Percentiles rank a stretch among this genome's conserved stretches.
These are phyloP conservation scores for Protobothrops mucrosquamatus DNA, from an alignment of 2,113 vertebrate species.

Conservation along the genomic window DNA sequence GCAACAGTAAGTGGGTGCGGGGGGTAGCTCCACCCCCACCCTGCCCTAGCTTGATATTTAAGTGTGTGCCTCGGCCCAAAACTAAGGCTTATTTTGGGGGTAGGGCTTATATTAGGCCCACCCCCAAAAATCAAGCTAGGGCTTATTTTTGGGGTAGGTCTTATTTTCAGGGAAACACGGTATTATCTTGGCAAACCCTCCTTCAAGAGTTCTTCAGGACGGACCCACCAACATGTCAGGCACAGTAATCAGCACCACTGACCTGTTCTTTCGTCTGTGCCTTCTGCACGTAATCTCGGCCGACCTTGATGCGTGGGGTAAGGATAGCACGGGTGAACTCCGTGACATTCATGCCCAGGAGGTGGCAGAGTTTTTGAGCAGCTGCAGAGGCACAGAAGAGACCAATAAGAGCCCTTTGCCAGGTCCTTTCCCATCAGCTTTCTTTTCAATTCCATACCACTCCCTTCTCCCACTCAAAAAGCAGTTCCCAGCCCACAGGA, in stretches of 20 bases:
- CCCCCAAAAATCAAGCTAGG: too few relatives aligned
- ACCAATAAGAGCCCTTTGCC: too few relatives aligned
- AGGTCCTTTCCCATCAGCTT: background rate
- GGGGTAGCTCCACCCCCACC: too few relatives aligned
- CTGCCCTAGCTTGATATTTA: too few relatives aligned
- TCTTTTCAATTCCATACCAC: background rate
- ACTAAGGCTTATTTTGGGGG: too few relatives aligned
- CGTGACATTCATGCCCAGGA: conserved; percentile 85
- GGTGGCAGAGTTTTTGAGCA: conserved; percentile 88
- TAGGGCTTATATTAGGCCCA: too few relatives aligned
- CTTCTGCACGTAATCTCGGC: conserved; percentile 89
- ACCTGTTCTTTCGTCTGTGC: conserved; percentile 79
- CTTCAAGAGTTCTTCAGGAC: background rate
- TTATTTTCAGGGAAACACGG: too few relatives aligned
- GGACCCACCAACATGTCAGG: too few relatives aligned
- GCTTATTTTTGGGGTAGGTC: too few relatives aligned
- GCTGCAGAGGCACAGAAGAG: conserved; percentile 49
- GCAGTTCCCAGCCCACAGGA: background rate
- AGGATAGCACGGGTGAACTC: conserved; percentile 89
- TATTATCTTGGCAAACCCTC: background rate
- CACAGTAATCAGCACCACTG: too few relatives aligned
- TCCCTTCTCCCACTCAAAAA: background rate
- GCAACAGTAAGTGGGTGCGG: too few relatives aligned
- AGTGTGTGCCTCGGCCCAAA: too few relatives aligned
- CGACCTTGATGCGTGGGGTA: conserved; percentile 88